These are phyloP conservation scores for Fundulus diaphanus DNA, from an alignment of 2,797 vertebrate species.

Conservation along the genomic window DNA sequence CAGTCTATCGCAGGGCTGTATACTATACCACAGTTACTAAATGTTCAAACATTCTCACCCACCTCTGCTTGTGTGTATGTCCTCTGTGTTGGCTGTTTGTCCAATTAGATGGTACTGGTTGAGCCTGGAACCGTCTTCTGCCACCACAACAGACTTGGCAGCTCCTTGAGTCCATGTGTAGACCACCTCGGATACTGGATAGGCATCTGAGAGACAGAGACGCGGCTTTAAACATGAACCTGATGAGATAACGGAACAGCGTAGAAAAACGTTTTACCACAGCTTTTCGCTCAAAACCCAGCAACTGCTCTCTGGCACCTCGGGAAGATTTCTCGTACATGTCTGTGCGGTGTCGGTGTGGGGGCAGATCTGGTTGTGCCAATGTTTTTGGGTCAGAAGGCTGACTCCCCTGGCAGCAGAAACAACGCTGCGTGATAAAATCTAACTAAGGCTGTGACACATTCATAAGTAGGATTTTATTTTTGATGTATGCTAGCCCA, in stretches of 20 bases:
- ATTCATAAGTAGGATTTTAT: too few species aligned
- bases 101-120: constrained; percentile 96
- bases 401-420: background rate
- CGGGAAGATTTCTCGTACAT: background rate
- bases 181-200: constrained; percentile 95
- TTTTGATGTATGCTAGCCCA: too few species aligned
- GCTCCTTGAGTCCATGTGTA: constrained; percentile 92
- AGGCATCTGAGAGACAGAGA: constrained; percentile 86
- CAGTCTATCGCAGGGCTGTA: too few species aligned
- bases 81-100: constrained; percentile 89
- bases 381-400: background rate
- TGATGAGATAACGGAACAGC: background rate
- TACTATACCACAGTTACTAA: background rate
- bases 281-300: background rate
- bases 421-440: background rate
- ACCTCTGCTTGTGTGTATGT: constrained; percentile 96
- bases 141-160: constrained; percentile 91
- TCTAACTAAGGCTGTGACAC: background rate
- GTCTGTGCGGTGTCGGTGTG: background rate
- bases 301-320: background rate
- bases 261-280: background rate
- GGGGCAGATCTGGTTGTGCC: background rate
- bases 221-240: background rate
- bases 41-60: constrained; percentile 7
- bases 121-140: constrained; percentile 93